These are phyloP conservation scores for Hippocampus zosterae DNA, from an alignment of 2,113 vertebrate genomes.

Conservation along the genomic window DNA sequence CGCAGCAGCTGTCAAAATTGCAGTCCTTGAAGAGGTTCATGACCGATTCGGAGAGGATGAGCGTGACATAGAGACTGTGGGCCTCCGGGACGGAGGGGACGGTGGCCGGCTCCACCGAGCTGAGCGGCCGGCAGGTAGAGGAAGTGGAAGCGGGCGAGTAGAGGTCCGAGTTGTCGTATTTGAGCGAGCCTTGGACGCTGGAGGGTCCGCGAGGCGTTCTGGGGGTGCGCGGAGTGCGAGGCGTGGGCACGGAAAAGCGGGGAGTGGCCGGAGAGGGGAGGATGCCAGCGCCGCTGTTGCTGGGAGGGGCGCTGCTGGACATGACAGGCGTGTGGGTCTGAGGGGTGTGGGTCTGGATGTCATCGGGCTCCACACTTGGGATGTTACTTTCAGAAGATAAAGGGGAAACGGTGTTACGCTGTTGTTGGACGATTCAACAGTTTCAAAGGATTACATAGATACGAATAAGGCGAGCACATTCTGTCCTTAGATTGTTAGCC, in stretches of 20 bases:
- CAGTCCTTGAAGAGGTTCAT: constrained; percentile 99
- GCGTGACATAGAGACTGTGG: constrained; percentile 96
- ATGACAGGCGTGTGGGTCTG: constrained; percentile 93
- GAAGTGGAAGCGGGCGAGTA: constrained; percentile 96
- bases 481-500: too few relatives aligned
- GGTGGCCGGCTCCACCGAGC: constrained; percentile 94
- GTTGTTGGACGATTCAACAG: not conserved
- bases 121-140: constrained; percentile 92
- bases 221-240: constrained; percentile 90
- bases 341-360: constrained; percentile 90
- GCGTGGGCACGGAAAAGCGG: constrained; percentile 89
- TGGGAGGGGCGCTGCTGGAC: constrained; percentile 91
- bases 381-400: constrained; percentile 61
- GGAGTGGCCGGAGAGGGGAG: constrained; percentile 95
- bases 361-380: constrained; percentile 89
- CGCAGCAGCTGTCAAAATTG: constrained; percentile 98
- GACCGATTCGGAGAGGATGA: constrained; percentile 95
- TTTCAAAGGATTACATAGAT: not conserved
- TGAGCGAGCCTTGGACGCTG: constrained; percentile 93
- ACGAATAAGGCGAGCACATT: not conserved
- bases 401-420: not conserved
- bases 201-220: constrained; percentile 91
- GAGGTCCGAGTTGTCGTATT: constrained; percentile 94
- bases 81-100: constrained; percentile 95
- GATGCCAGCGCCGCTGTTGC: constrained; percentile 89